Evolutionary conservation across 2,797 vertebrate species (phyloP).

Genomic region (Acrossocheilus wenchowensis): DNA sequence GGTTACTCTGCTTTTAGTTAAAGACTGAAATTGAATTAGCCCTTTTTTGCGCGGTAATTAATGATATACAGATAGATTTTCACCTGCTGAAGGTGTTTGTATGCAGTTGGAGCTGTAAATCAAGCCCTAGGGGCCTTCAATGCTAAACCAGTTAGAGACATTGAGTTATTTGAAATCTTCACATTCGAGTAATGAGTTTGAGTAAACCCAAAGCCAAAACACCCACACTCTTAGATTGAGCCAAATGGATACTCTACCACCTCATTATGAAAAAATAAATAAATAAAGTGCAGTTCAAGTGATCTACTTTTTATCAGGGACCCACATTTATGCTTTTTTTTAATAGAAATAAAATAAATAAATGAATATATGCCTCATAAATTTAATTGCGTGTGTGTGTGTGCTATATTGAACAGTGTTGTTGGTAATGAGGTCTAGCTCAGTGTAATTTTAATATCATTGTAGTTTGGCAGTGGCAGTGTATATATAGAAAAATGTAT

Average conservation of each 20-base stretch:
- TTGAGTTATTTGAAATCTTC: conserved; percentile 24
- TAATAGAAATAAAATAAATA: background rate
- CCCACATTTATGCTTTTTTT: background rate
- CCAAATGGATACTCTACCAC: background rate
- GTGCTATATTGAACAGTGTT: background rate
- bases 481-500: no score
- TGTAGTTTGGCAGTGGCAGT: no score
- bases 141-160: conserved; percentile 19
- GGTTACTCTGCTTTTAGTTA: background rate
- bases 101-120: conserved; percentile 7
- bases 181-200: conserved; percentile 11
- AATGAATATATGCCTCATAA: background rate
- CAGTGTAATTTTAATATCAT: background rate
- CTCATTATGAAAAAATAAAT: background rate
- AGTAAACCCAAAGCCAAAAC: background rate
- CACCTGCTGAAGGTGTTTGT: conserved; percentile 17
- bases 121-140: background rate
- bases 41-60: background rate
- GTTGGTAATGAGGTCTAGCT: background rate
- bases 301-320: background rate
- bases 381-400: background rate
- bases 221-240: background rate
- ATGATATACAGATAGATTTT: conserved; percentile 14
- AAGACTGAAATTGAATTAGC: background rate
- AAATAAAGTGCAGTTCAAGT: background rate